phyloP scores from a whole-genome alignment of 2,888 invertebrate genomes.

The Hypolimnas misippus region DNA sequence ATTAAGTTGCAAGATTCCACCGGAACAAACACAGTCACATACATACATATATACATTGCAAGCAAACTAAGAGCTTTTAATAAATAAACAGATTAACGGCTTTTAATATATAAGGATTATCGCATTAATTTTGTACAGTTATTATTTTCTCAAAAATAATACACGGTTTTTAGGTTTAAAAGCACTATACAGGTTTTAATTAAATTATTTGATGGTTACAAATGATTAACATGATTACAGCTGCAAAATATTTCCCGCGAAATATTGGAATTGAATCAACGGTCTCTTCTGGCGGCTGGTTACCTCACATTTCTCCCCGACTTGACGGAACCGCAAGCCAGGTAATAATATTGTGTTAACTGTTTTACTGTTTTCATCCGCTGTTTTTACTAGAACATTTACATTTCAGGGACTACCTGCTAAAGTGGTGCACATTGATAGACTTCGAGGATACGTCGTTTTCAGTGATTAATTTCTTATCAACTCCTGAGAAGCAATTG shows the following conservation, averaged over 20 bases:
- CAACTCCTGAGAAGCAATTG: slow-evolving; percentile 86
- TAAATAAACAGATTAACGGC: too few species aligned
- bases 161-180: too few species aligned
- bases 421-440: slow-evolving; percentile 77
- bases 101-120: too few species aligned
- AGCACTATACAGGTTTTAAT: too few species aligned
- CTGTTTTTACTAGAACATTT: too few species aligned
- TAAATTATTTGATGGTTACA: background rate
- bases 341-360: too few species aligned
- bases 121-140: too few species aligned
- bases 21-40: too few species aligned
- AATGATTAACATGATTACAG: slow-evolving; percentile 63
- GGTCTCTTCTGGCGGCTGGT: slow-evolving; percentile 89
- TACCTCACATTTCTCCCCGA: slow-evolving; percentile 90
- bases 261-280: slow-evolving; percentile 85
- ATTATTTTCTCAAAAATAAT: too few species aligned
- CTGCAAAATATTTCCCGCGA: slow-evolving; percentile 85
- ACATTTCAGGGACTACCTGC: slow-evolving; percentile 70
- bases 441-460: slow-evolving; percentile 67
- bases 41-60: too few species aligned
- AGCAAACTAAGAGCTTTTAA: too few species aligned
- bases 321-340: slow-evolving; percentile 88
- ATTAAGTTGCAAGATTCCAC: too few species aligned
- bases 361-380: background rate
- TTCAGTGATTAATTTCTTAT: slow-evolving; percentile 71